phyloP scores from a whole-genome alignment of 2,888 invertebrate species.

The Phyllotreta cruciferae region DNA sequence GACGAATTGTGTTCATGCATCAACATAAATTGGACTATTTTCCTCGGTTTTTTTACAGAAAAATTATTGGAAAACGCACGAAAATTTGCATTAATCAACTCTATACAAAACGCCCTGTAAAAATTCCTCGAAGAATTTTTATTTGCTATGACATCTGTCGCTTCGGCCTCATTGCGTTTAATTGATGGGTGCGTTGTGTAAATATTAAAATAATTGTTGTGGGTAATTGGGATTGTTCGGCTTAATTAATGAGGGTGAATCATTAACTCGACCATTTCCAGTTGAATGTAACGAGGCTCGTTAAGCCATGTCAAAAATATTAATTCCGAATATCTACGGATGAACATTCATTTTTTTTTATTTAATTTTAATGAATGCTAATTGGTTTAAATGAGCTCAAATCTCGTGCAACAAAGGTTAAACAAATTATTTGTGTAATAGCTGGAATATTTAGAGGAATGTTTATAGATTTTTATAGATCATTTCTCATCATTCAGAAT shows the following conservation, averaged over 20 bases:
- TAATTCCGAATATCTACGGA: not conserved
- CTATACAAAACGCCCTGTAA: no score
- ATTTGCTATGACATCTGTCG: no score
- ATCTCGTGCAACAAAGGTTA: no score
- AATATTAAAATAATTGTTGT: constrained; percentile 24
- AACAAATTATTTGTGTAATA: no score
- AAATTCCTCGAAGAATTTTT: no score
- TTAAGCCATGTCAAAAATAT: constrained; percentile 5
- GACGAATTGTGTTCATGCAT: constrained; percentile 23
- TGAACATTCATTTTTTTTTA: no score
- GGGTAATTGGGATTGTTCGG: constrained; percentile 22
- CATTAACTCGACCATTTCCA: constrained; percentile 13
- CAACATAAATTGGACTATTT: constrained; percentile 25
- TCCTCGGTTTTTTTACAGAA: constrained; percentile 17
- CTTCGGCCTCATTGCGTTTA: no score
- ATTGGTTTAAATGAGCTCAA: no score
- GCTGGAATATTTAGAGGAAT: not conserved
- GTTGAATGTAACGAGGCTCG: constrained; percentile 13
- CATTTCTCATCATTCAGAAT: constrained; percentile 3
- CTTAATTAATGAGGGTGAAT: constrained; percentile 23
- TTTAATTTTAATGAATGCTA: no score
- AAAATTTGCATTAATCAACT: constrained; percentile 10
- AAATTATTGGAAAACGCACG: constrained; percentile 16
- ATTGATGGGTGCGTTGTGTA: not conserved
- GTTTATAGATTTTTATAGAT: constrained; percentile 11